Conservation (phyloP, 2,113 vertebrate species). For the Colaptes auratus region DNA sequence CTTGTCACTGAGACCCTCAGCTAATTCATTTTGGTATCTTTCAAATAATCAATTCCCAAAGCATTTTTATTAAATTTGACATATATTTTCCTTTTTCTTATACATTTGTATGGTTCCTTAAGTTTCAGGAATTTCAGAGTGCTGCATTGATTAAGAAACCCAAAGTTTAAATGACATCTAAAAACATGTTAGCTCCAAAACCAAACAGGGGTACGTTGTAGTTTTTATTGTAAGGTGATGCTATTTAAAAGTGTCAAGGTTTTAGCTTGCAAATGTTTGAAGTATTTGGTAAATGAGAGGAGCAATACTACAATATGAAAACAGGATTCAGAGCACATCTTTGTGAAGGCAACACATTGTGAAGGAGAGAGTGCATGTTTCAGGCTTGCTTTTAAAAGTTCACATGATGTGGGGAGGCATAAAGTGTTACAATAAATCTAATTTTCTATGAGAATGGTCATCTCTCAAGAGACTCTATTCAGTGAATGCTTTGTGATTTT, state of each 20-base stretch:
- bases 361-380: not conserved
- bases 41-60: not conserved
- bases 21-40: slow-evolving; percentile 6
- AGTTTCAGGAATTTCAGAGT: not conserved
- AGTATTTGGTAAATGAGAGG: not conserved
- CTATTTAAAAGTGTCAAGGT: not conserved
- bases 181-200: not conserved
- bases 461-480: not conserved
- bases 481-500: not conserved
- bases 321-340: not conserved
- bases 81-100: not conserved
- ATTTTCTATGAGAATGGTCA: not conserved
- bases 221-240: not conserved
- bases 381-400: not conserved
- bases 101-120: not conserved
- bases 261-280: not conserved
- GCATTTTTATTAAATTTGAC: not conserved
- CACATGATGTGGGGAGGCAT: not conserved
- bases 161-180: not conserved
- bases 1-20: not conserved
- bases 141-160: not conserved
- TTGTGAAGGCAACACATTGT: not conserved
- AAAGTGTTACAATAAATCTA: not conserved
- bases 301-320: not conserved
- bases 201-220: not conserved